Base-by-base conservation (phyloP, 2,797 vertebrate species). In the Yasuhikotakia modesta region DNA sequence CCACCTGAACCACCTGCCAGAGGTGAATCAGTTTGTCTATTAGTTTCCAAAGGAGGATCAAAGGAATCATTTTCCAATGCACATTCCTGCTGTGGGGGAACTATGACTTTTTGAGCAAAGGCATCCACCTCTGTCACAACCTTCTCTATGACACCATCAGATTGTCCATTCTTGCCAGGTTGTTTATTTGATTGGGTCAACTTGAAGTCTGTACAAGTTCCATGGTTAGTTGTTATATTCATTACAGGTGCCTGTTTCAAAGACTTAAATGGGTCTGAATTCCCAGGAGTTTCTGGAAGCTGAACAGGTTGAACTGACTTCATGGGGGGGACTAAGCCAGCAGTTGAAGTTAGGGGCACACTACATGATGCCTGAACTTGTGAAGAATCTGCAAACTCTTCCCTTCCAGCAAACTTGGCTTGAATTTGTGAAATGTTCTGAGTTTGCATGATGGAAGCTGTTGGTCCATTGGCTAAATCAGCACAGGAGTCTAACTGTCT, bases 21-120 rank as follows among this genome's bases (percentile, higher is more conserved):
- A 0, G 96, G 95, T 7, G 97, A 98, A 83, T 98, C 97, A 0
- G 95, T 91, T 85, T 98, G 96, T 79, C 95, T 89, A 81, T 80
- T 92, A 3, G 91, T 67, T 0, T 93, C 87, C 79, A 95, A 85
- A 3, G 94, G 88, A 43, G 92, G 89, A 58, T 89, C 90, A 52
- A 93, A 87, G 0, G 88, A 85, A 73, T 98, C 95, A 77, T 94
- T 95, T 4, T 97, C 96, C 12, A 96, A 86, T 1, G 94, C 84
- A 81, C 95, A 97, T 50, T 94, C 85, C 80, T 93, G 95, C 55
- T 93, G 94, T 68, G 94, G 92, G 0, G 91, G 82, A 1, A 90
- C 79, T 4, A 90, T 85, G 22, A 94, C 93, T 82, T 93, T 94
- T 63, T 88, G 90, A 4, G 92, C 79, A 43, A 94, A 74, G 0